Evolutionary conservation across 1,140 invertebrate species (phyloP).

Genomic region (Stratiolaelaps scimitus): DNA sequence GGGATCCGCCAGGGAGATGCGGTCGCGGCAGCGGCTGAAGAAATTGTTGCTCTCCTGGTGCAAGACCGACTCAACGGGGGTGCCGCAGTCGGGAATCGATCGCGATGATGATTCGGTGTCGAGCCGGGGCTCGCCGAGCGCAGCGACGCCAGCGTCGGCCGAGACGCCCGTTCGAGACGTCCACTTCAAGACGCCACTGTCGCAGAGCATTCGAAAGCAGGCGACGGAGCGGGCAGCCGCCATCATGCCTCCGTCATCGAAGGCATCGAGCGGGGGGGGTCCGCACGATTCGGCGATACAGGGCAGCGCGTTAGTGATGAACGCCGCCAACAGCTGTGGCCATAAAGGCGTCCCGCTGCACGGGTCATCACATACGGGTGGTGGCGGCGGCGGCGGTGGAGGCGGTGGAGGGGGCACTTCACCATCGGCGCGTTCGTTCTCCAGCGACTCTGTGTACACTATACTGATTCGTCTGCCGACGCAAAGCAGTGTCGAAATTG

Average conservation of each 20-base stretch:
- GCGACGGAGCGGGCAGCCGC: conserved; percentile 4
- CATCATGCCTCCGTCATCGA: conserved; percentile 36
- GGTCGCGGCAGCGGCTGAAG: conserved; percentile 30
- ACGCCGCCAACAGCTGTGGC: conserved; percentile 32
- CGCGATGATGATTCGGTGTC: conserved; percentile 39
- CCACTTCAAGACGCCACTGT: conserved; percentile 33
- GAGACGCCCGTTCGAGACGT: conserved; percentile 57
- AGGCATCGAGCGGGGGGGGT: conserved; percentile 28
- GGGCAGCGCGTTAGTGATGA: conserved; percentile 38
- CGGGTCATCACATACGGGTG: conserved; percentile 29
- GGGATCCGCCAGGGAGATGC: conserved; percentile 29
- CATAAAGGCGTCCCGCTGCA: conserved; percentile 39
- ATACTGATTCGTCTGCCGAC: conserved; percentile 71
- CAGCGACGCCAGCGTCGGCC: conserved; percentile 60
- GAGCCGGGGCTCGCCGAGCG: conserved; percentile 37
- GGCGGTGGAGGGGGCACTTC: conserved; percentile 5
- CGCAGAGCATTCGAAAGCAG: conserved; percentile 23
- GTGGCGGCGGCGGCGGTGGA: background rate
- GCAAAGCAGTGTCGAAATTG: conserved; percentile 42
- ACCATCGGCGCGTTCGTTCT: conserved; percentile 31
- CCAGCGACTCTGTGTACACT: conserved; percentile 57
- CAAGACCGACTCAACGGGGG: conserved; percentile 37
- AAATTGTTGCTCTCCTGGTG: conserved; percentile 35
- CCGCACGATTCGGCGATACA: background rate
- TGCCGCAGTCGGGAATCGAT: conserved; percentile 30